Evolutionary conservation across 2,888 invertebrate species (phyloP), one percentile per base, ranked within the genome.

Genomic region (Ophion obscuratus): DNA sequence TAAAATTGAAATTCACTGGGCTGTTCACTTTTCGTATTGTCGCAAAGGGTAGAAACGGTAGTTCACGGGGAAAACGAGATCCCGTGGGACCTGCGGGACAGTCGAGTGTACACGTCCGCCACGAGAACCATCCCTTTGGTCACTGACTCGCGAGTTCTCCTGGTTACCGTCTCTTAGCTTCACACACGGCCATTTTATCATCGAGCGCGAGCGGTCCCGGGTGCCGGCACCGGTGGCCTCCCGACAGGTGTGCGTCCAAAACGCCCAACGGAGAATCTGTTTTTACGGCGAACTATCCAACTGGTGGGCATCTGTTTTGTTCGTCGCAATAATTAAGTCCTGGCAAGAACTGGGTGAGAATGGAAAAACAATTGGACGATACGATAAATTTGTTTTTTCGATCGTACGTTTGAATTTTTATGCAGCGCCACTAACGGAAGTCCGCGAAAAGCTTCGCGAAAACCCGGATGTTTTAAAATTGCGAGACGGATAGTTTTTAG

Each of bases 161-260:
- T 76, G 81, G 85, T 81, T 84, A 67, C 75, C 85, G 80, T 77
- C 77, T 59, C 77, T 73, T 81, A 44, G 64, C 74, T 59, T 78
- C 82, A 70, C 73, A 57, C 85, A 68, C 87, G 78, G 89, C 88
- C 89, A 89, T 89, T 84, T 89, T 89, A 82, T 88, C 79, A 87
- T 85, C 83, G 81, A 53, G 85, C 79, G 74, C 68, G 61, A n/a
- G 5, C 67, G 64, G 59, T 71, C 20, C 67, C 64, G 77, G 81
- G 80, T 83, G 80, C 84, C 83, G 79, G 83, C 78, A 71, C 78
- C 83, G 76, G 75, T 84, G 81, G 77, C 61, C 70, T 62, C 6
- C 31, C 61, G 81, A 84, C 87, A 87, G 87, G 84, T 85, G 79
- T 74, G 75, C 75, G 79, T 44, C 17, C 17, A 31, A 70, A 53